Base-by-base conservation (phyloP, 2,797 vertebrate genomes). In the Psittacula echo region DNA sequence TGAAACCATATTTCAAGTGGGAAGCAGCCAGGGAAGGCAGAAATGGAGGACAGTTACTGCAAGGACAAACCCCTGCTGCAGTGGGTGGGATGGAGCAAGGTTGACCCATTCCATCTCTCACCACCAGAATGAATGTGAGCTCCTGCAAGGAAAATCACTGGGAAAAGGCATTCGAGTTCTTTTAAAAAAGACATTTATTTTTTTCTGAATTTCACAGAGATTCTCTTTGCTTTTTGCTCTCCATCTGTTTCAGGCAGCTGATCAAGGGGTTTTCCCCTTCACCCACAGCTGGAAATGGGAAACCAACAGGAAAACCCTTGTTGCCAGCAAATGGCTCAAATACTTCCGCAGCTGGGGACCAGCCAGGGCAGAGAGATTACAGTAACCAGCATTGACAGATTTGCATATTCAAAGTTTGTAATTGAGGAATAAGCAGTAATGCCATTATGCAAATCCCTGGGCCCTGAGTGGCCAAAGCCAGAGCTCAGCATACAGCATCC, bases 381-480 rank as follows among this genome's bases (percentile, higher is more conserved):
- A 61, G 71, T 32, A 90, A 82, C 94, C 81, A 94, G 66, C 61
- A 64, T 13, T 79, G 29, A 22, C 71, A 76, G 41, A 77, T 91
- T 73, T 85, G 47, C 75, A 89, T 78, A 92, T 64, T 89, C 89
- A 79, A 54, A 62, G 65, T 6, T 9, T 62, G 91, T 82, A 91
- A 95, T 47, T 71, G 91, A 95, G 87, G 85, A 95, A 89, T 61
- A 77, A 87, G 75, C 68, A 39, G 37, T 91, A 93, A 91, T 68
- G 9, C n/a, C 65, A 62, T 96, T 89, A 95, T 91, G 77, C 73
- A 95, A 94, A 97, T 92, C 90, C 71, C 71, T 5, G 1, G 64
- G 58, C 41, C 50, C 44, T 20, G 84, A 89, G 80, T 79, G 81
- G 87, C 73, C 3, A 0, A 54, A 90, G 44, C n/a, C 83, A 73